Evolutionary conservation across 2,113 vertebrate species (phyloP), one percentile per base, ranked within the genome.

Genomic region (Lasiurus borealis): DNA sequence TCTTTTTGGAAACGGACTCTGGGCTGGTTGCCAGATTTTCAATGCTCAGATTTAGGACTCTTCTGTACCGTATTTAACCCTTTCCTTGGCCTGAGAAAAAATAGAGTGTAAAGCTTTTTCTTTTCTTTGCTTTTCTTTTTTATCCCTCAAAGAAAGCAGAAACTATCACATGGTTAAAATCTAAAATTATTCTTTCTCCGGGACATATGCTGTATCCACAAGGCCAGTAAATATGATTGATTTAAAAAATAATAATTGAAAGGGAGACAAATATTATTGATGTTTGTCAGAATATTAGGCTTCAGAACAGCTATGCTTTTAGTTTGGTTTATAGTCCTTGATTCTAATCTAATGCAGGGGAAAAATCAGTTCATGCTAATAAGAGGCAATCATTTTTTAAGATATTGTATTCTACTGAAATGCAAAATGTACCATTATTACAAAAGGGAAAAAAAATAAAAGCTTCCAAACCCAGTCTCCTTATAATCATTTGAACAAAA

Each of bases 1-100:
- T 75, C 95, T 82, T 98, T 88, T 93, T 82, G 89, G 90, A 93
- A 57, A 48, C 48, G 76, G 85, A 94, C 88, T 96, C 93, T 93
- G 96, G 97, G 96, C 96, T 48, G 77, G 62, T 86, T 93, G 97
- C 97, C 96, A 98, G 96, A 66, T 69, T 95, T 93, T 86, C 36
- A 96, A 2, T 90, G 94, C 95, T 72, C 40, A 86, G 76, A 96
- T 88, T 93, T 59, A 96, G 95, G 69, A 23, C 81, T 93, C 15
- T 71, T 46, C 44, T 95, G 54, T 76, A 88, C 94, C 5, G 86
- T 91, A 59, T 9, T 97, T 98, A 98, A 98, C 95, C 44, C 94
- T 95, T 96, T 95, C 52, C 0, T 0, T 69, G 46, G 82, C 6
- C 68, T 94, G 81, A 91, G 73, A 75, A 96, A 83, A 84, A 34